These are phyloP conservation scores for Orthosia incerta DNA, from an alignment of 2,888 invertebrate genomes.

Conservation along the genomic window DNA sequence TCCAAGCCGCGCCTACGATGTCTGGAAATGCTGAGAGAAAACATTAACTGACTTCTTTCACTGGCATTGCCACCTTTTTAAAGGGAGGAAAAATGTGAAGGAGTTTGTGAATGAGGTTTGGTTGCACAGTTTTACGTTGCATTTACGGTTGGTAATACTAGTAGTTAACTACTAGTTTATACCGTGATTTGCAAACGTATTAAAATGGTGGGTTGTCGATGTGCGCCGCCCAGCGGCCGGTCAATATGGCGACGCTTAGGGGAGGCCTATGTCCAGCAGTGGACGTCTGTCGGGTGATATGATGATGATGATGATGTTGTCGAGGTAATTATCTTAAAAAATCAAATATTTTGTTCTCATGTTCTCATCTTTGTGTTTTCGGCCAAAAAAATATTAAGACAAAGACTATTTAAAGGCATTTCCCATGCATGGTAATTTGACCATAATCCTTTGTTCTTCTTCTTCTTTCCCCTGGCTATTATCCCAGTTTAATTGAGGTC, in stretches of 20 bases:
- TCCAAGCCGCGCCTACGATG: constrained; percentile 60
- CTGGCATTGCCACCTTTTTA: constrained; percentile 18
- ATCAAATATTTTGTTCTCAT: background rate
- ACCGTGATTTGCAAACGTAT: background rate
- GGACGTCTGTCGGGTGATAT: no score
- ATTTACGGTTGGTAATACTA: background rate
- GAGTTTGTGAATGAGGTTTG: constrained; percentile 31
- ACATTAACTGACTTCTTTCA: constrained; percentile 59
- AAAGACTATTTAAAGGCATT: background rate
- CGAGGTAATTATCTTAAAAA: background rate
- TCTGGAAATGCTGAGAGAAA: constrained; percentile 40
- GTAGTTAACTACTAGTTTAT: no score
- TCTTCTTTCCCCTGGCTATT: background rate
- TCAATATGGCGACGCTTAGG: no score
- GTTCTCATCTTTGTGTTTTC: no score
- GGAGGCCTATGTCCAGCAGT: no score
- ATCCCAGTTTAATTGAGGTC: no score
- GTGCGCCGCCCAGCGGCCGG: no score
- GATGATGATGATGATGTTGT: no score
- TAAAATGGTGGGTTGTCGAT: background rate
- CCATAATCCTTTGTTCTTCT: background rate
- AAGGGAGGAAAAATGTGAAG: constrained; percentile 27
- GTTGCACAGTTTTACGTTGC: constrained; percentile 3
- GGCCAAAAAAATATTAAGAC: background rate
- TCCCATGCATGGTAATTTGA: background rate